Percentiles rank a stretch among this genome's conserved stretches.
Conservation (phyloP, 1,140 invertebrate genomes). For the Lepidurus apus region DNA sequence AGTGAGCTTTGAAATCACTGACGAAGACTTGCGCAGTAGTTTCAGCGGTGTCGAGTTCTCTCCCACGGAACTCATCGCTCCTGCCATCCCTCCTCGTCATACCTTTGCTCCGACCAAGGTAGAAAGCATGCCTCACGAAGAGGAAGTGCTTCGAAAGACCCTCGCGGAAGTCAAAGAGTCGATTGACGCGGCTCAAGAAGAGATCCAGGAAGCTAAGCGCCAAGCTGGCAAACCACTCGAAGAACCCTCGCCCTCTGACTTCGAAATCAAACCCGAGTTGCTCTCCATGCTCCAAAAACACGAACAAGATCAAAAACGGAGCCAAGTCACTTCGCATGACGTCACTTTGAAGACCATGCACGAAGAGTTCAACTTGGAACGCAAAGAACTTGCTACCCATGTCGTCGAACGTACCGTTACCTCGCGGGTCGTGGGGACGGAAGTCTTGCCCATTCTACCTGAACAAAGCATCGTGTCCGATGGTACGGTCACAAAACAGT, state of each 20-base stretch:
- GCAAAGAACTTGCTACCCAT: background rate
- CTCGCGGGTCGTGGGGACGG: background rate
- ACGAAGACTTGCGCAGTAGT: conserved; percentile 59
- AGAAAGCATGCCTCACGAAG: conserved; percentile 42
- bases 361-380: conserved; percentile 26
- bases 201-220: conserved; percentile 55
- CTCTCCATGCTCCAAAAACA: conserved; percentile 12
- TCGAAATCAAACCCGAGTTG: conserved; percentile 54
- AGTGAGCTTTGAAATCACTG: conserved; percentile 60
- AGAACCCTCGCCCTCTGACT: conserved; percentile 65
- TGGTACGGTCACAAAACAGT: background rate
- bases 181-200: conserved; percentile 56
- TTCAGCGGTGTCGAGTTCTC: conserved; percentile 60
- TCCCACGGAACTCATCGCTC: conserved; percentile 54
- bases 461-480: background rate
- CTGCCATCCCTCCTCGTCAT: background rate
- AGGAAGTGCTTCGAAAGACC: conserved; percentile 47
- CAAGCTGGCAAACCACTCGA: conserved; percentile 40
- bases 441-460: background rate
- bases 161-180: conserved; percentile 64
- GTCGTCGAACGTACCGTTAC: background rate
- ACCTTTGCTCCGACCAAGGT: background rate
- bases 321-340: background rate
- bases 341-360: background rate
- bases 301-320: background rate